These are phyloP conservation scores for Cyclargus thomasi DNA, from an alignment of 1,140 invertebrate species.

Conservation along the genomic window DNA sequence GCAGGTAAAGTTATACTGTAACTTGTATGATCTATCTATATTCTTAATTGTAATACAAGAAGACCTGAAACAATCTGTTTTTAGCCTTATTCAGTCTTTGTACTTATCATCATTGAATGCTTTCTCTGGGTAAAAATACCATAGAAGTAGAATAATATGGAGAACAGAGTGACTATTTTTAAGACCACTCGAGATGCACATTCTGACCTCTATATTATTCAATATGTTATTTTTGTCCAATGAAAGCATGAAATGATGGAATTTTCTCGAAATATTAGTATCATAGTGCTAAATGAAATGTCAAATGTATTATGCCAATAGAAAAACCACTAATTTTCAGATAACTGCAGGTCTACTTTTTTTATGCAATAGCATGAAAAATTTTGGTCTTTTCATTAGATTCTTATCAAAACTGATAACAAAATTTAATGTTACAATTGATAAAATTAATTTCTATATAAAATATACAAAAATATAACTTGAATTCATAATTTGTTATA, in stretches of 20 bases:
- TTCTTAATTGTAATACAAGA: background rate
- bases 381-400: background rate
- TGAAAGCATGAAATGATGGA: background rate
- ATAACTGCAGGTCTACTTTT: background rate
- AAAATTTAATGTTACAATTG: conserved; percentile 12
- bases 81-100: background rate
- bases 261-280: background rate
- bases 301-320: background rate
- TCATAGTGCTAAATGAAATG: background rate
- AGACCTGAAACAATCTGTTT: background rate
- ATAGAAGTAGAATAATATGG: too few relatives aligned
- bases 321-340: background rate
- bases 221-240: too few relatives aligned
- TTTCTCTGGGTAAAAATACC: too few relatives aligned
- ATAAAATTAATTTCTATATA: conserved; percentile 2
- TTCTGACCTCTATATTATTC: too few relatives aligned
- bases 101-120: too few relatives aligned
- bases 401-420: conserved; percentile 16
- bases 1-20: background rate
- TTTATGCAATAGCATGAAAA: background rate
- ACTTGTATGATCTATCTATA: background rate
- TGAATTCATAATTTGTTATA: background rate
- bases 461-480: conserved; percentile 4
- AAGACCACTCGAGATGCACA: too few relatives aligned
- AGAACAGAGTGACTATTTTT: too few relatives aligned